phyloP scores from a whole-genome alignment of 1,140 invertebrate species.

The Tribolium madens region DNA sequence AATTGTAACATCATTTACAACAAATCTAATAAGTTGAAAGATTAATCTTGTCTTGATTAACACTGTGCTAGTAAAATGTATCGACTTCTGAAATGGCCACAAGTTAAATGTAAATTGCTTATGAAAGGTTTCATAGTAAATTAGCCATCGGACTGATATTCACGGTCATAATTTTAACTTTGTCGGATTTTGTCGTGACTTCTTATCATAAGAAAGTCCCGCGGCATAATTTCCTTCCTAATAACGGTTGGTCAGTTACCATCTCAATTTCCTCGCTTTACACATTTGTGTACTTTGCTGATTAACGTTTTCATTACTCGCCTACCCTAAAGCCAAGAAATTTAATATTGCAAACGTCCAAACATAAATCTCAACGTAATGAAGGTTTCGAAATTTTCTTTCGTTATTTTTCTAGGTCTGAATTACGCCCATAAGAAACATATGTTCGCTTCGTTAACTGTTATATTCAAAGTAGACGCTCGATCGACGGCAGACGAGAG shows the following conservation, averaged over 20 bases:
- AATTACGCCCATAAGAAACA: constrained; percentile 33
- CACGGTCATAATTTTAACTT: background rate
- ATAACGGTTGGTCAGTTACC: background rate
- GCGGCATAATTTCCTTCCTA: background rate
- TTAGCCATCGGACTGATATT: constrained; percentile 3
- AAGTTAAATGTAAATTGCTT: constrained; percentile 9
- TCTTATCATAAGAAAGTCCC: background rate
- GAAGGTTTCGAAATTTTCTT: constrained; percentile 47
- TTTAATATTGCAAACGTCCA: constrained; percentile 50
- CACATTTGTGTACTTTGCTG: constrained; percentile 35
- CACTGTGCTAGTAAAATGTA: background rate
- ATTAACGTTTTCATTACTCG: constrained; percentile 44
- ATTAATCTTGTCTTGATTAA: constrained; percentile 12
- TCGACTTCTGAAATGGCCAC: constrained; percentile 16
- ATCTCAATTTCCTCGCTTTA: background rate
- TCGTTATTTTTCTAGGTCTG: constrained; percentile 31
- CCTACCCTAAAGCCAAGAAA: constrained; percentile 34
- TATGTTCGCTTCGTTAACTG: constrained; percentile 13
- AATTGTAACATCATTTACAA: constrained; percentile 30
- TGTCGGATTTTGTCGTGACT: constrained; percentile 21
- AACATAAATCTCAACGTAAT: constrained; percentile 44
- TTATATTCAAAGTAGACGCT: background rate
- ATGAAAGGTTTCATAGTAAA: background rate
- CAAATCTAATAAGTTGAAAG: background rate
- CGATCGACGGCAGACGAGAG: background rate